Conservation (phyloP, 2,113 vertebrate species). For the Polyodon spathula region DNA sequence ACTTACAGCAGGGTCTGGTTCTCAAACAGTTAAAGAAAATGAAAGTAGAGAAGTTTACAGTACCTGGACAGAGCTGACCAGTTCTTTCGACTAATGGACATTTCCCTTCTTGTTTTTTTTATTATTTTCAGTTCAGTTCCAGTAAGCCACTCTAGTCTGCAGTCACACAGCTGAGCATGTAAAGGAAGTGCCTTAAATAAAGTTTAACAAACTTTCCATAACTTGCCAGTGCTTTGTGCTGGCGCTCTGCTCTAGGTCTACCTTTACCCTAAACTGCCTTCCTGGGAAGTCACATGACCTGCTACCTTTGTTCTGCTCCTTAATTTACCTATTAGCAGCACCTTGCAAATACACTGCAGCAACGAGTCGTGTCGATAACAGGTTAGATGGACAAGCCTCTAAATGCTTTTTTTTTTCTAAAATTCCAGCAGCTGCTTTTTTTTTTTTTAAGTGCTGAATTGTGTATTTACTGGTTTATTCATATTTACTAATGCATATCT, state of each 20-base stretch:
- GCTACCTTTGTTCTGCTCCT: slow-evolving; percentile 46
- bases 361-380: neutral
- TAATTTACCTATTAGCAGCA: slow-evolving; percentile 40
- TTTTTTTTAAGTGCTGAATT: too few species aligned
- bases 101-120: slow-evolving; percentile 28
- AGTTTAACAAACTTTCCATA: slow-evolving; percentile 4
- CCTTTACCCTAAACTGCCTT: slow-evolving; percentile 67
- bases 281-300: slow-evolving; percentile 63
- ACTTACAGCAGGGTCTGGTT: too few species aligned
- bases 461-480: too few species aligned
- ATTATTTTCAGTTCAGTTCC: neutral
- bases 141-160: neutral
- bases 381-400: neutral
- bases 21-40: too few species aligned
- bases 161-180: neutral
- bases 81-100: slow-evolving; percentile 73
- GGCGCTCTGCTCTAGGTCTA: slow-evolving; percentile 34
- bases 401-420: neutral
- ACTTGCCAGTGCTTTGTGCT: neutral
- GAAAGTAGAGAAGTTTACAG: slow-evolving; percentile 11
- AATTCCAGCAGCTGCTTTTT: too few species aligned
- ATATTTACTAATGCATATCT: too few species aligned
- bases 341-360: slow-evolving; percentile 16
- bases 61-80: slow-evolving; percentile 90
- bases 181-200: neutral